Conservation (phyloP, 92 coral and sea anemone species). For the Zoanthus solanderi region DNA sequence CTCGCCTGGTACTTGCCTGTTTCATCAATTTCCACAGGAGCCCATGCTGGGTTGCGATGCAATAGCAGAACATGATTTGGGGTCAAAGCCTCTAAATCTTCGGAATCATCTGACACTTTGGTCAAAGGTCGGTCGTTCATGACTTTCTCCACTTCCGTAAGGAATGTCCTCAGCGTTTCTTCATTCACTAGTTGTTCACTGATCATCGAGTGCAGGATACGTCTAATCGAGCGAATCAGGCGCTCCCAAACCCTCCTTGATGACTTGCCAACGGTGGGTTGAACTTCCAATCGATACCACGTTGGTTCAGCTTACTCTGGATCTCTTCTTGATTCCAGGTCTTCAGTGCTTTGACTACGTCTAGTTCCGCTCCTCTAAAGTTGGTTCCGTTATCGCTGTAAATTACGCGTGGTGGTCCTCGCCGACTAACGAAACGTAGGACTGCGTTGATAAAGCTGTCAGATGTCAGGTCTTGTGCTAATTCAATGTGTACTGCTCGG, state of each 20-base stretch:
- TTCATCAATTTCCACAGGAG: too few species aligned
- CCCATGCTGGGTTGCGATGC: too few species aligned
- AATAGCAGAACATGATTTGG: too few species aligned
- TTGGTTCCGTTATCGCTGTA: conserved; percentile 70
- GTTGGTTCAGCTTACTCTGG: conserved; percentile 45
- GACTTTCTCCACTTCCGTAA: conserved; percentile 60
- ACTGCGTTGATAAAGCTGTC: conserved; percentile 60
- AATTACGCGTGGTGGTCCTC: conserved; percentile 63
- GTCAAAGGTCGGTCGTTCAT: conserved; percentile 47
- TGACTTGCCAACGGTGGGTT: conserved; percentile 18
- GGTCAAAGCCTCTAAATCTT: not conserved
- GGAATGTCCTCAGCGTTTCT: conserved; percentile 52
- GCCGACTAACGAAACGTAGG: conserved; percentile 54
- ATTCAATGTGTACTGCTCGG: conserved; percentile 53
- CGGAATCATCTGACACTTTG: conserved; percentile 35
- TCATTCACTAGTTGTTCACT: conserved; percentile 62
- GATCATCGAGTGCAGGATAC: conserved; percentile 56
- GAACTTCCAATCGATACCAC: conserved; percentile 56
- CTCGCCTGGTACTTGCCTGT: too few species aligned
- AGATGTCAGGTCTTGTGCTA: conserved; percentile 55
- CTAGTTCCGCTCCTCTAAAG: conserved; percentile 66
- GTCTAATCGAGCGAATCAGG: conserved; percentile 60
- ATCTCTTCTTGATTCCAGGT: conserved; percentile 65
- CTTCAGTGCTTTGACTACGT: conserved; percentile 59
- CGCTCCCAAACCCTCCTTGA: conserved; percentile 1